Evolutionary conservation across 1,140 invertebrate genomes (phyloP), one percentile per base, ranked within the genome.

Genomic region (Drosophila arawakana): DNA sequence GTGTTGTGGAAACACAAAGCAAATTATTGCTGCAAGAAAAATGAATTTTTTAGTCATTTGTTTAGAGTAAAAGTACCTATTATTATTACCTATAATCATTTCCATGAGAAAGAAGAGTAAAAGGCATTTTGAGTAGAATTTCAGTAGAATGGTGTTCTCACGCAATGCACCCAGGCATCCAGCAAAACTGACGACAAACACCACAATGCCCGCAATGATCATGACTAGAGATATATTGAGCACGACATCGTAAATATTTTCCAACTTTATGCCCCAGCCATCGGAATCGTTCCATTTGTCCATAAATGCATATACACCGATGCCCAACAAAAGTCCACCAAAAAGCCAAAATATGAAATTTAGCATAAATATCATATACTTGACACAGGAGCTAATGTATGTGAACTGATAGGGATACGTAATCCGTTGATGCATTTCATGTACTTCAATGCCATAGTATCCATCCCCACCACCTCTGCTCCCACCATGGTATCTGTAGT

Each of bases 311-410:
- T 98, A 98, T 0, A 97, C 93, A 18, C 97, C 98, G 61, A 98
- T 95, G 41, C 95, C 97, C 61, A 98, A 95, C 11, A 98, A 92
- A n/a, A 97, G 92, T 49, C 96, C 96, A 58, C 97, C 71, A 41
- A 97, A 95, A 21, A 98, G 92, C 97, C 97, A 98, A 93, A 98
- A 98, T 76, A 97, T 93, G 91, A 98, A 97, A 93, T 98, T 98
- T 69, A 98, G 94, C 91, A 97, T 94, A 93, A 98, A 98, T 92
- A 98, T 97, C 94, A 97, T 96, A 91, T 98, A 98, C 93, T 98
- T 98, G 7, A 97, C 96, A 92, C 96, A 97, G 15, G 96, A 95
- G 91, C 96, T 97, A 37, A 84, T 82, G 49, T 81, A 90, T 18
- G 94, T 94, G 79, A 94, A 94, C 78, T 94, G 93, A 52, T 93